phyloP scores from a whole-genome alignment of 2,888 invertebrate species.

The Noctua janthina region DNA sequence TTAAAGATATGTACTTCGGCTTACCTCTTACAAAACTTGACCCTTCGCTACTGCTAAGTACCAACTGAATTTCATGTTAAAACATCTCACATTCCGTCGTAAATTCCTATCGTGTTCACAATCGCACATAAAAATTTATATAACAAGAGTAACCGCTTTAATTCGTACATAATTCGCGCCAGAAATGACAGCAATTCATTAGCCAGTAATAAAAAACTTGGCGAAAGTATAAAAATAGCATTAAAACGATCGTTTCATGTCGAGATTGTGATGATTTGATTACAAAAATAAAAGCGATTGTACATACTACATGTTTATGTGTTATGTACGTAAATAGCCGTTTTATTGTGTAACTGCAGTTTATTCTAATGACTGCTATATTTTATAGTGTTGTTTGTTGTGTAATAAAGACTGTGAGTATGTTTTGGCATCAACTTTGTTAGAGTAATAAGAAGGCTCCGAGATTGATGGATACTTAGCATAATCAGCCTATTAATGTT shows the following conservation, averaged over 20 bases:
- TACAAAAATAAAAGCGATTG: conserved; percentile 51
- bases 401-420: background rate
- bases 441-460: too few relatives aligned
- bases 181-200: conserved; percentile 48
- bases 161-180: conserved; percentile 7
- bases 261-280: conserved; percentile 39
- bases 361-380: conserved; percentile 16
- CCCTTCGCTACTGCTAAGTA: background rate
- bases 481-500: too few relatives aligned
- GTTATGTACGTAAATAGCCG: conserved; percentile 33
- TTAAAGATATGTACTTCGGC: too few relatives aligned
- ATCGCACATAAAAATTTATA: conserved; percentile 24
- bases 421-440: background rate
- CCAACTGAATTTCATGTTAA: background rate
- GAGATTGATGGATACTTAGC: too few relatives aligned
- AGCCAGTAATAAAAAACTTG: conserved; percentile 37
- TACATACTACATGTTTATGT: conserved; percentile 17
- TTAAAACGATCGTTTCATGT: conserved; percentile 17
- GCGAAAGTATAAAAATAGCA: conserved; percentile 51
- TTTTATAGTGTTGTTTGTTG: conserved; percentile 27
- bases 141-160: conserved; percentile 39
- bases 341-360: conserved; percentile 48
- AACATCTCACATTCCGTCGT: conserved; percentile 10
- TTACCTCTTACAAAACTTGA: too few relatives aligned
- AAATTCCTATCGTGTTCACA: conserved; percentile 15